phyloP scores from a whole-genome alignment of 2,888 invertebrate genomes.

The Drosophila parthenogenetica region DNA sequence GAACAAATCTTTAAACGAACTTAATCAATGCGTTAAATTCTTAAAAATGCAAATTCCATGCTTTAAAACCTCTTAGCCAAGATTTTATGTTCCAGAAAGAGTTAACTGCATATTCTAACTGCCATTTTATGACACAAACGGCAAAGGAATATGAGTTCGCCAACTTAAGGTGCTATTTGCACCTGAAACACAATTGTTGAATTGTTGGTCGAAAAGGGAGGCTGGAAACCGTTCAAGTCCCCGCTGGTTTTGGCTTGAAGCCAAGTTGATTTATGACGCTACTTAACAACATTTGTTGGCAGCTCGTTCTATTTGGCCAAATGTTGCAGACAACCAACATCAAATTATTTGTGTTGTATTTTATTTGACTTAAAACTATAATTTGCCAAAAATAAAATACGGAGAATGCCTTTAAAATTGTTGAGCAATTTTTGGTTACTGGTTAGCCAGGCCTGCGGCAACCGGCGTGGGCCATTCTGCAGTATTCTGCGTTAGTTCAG shows the following conservation, averaged over 20 bases:
- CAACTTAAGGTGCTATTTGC: slow-evolving; percentile 35
- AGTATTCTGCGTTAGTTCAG: slow-evolving; percentile 15
- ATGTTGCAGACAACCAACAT: slow-evolving; percentile 31
- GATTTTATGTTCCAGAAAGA: slow-evolving; percentile 31
- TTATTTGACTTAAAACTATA: slow-evolving; percentile 37
- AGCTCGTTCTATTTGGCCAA: slow-evolving; percentile 45
- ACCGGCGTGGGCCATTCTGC: slow-evolving; percentile 21
- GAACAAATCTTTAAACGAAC: slow-evolving; percentile 10
- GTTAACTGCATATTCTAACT: slow-evolving; percentile 3
- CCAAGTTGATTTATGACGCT: slow-evolving; percentile 68
- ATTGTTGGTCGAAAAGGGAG: slow-evolving; percentile 16
- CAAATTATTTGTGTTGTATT: slow-evolving; percentile 47
- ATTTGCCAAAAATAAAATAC: slow-evolving; percentile 17
- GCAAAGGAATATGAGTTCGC: slow-evolving; percentile 20
- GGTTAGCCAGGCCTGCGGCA: slow-evolving; percentile 10
- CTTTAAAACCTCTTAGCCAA: not conserved
- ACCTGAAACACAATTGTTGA: slow-evolving; percentile 61
- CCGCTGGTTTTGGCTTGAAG: slow-evolving; percentile 9
- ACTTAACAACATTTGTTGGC: slow-evolving; percentile 71
- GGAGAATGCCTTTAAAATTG: too few species aligned
- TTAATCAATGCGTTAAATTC: slow-evolving; percentile 54
- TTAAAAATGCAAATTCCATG: slow-evolving; percentile 35
- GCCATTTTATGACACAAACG: slow-evolving; percentile 36
- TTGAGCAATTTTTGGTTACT: too few species aligned
- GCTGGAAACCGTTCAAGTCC: slow-evolving; percentile 18